A percentile compares a stretch with the other conserved stretches of the same genome.
Evolutionary conservation across 2,888 invertebrate species (phyloP).

Genomic region (Pogonocherus hispidulus): DNA sequence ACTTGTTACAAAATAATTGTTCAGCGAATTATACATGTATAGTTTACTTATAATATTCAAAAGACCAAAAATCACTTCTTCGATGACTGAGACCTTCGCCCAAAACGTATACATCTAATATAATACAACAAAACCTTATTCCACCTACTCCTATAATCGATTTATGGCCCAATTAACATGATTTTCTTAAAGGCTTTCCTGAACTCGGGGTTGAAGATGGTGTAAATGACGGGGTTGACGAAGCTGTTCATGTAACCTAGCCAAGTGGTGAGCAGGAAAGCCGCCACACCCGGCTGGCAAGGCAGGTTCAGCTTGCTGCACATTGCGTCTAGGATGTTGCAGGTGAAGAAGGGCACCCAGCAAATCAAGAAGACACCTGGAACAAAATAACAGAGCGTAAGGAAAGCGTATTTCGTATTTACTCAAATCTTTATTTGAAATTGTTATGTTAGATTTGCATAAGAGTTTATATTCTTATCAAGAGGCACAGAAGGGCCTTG

Average conservation of each 20-base stretch:
- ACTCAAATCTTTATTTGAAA: too few species aligned
- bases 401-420: constrained; percentile 26
- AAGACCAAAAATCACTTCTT: background rate
- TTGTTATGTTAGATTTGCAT: too few species aligned
- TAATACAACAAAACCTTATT: background rate
- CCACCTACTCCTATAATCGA: background rate
- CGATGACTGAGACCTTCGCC: background rate
- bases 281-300: constrained; percentile 88
- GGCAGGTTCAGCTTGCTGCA: constrained; percentile 87
- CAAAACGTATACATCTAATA: too few species aligned
- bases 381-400: too few species aligned
- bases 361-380: constrained; percentile 98
- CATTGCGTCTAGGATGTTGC: constrained; percentile 97
- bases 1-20: too few species aligned
- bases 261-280: constrained; percentile 97
- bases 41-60: too few species aligned
- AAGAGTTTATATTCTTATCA: too few species aligned
- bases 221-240: constrained; percentile 94
- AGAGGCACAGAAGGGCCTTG: too few species aligned
- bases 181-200: constrained; percentile 97
- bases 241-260: constrained; percentile 98
- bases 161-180: constrained; percentile 76
- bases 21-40: too few species aligned
- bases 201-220: constrained; percentile 97
- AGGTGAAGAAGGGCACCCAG: constrained; percentile 99